Percentiles rank a stretch among this genome's conserved stretches.
These are phyloP conservation scores for Podarcis raffonei DNA, from an alignment of 2,113 vertebrate species.

Conservation along the genomic window DNA sequence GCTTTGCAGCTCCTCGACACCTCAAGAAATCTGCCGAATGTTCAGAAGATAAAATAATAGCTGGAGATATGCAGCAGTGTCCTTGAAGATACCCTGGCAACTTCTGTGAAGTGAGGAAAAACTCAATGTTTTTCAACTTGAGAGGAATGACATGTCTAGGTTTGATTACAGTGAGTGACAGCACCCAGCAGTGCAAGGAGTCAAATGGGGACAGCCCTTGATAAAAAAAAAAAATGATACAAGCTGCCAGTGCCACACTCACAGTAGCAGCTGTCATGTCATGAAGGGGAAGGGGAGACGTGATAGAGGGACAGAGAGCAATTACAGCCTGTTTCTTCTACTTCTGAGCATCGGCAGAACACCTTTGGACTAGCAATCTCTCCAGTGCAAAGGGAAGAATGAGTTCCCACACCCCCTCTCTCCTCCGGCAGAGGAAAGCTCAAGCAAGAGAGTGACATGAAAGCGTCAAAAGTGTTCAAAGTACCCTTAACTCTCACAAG, in stretches of 20 bases:
- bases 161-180: not conserved
- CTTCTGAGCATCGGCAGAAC: constrained; percentile 6
- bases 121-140: not conserved
- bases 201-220: not conserved
- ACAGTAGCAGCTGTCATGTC: constrained; percentile 19
- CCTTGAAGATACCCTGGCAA: constrained; percentile 11
- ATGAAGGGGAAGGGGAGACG: constrained; percentile 1
- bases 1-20: not conserved
- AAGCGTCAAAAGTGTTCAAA: not conserved
- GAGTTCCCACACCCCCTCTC: not conserved
- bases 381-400: not conserved
- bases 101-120: not conserved
- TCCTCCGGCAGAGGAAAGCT: not conserved
- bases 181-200: not conserved
- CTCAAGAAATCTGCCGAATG: not conserved
- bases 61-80: not conserved
- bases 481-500: not conserved
- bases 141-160: constrained; percentile 22
- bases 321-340: constrained; percentile 23
- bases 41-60: not conserved
- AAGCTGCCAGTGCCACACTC: constrained; percentile 16
- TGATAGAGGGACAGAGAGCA: constrained; percentile 26
- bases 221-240: constrained; percentile 21
- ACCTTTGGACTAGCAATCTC: not conserved
- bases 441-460: not conserved